Evolutionary conservation across 2,113 vertebrate species (phyloP), one percentile per base, ranked within the genome.

Genomic region (Saimiri boliviensis): DNA sequence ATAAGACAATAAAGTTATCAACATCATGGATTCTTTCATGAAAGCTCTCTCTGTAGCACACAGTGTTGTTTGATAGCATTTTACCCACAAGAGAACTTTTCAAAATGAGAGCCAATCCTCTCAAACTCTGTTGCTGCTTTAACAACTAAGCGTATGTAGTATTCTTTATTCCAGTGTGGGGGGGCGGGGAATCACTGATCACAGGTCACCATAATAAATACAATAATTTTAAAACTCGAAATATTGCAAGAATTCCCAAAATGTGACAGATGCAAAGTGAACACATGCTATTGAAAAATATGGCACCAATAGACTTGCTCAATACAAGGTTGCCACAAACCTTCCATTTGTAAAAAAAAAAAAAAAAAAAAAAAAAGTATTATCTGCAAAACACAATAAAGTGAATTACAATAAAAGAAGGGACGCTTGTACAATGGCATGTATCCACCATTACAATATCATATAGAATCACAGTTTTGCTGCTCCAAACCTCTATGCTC

Each of bases 101-200:
- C 37, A 42, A 73, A 73, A 73, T 73, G 4, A 23, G 21, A 73
- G 71, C 40, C 37, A 73, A 3, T 42, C 5, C 71, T 42, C 71
- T 40, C 37, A 73, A 42, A 73, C 11, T 23, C 71, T 73, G 37
- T 21, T 13, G 11, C 71, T 73, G 37, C 21, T 73, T 73, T 40
- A 73, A 40, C 37, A 42, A 40, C 71, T 73, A 40, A 73, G 5
- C 23, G 2, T 73, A 73, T 25, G 37, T 40, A 23, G 13, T 42
- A 73, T 73, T 73, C 71, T 73, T 40, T 40, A 73, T 73, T 99
- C 98, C 99, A 99, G 98, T 3, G n/a, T n/a, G n/a, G 47, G 1
- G 5, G 52, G 52, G 52, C 16, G 5, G 52, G 52, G 52, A 52
- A 37, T 71, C 70, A 71, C n/a, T 71, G 70, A 40, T 71, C 70